Conservation (phyloP, 2,888 invertebrate species). For the Diplolepis rosae region DNA sequence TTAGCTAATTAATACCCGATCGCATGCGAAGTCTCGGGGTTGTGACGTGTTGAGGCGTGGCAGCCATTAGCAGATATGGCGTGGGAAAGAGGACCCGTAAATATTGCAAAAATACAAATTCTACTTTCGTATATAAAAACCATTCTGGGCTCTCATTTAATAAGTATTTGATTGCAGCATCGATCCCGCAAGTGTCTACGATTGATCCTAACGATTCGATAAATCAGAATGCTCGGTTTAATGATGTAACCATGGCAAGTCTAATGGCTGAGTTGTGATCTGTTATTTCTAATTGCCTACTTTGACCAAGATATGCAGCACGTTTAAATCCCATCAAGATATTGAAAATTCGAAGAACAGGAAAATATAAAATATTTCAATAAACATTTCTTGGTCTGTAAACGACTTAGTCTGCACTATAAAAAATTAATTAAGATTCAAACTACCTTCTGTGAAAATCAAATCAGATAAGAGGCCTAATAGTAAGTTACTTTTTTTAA, state of each 20-base stretch:
- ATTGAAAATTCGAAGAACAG: neutral
- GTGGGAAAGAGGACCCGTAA: neutral
- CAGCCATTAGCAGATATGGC: neutral
- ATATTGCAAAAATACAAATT: neutral
- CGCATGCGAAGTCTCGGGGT: slow-evolving; percentile 36
- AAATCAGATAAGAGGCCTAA: too few species aligned
- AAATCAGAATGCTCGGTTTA: slow-evolving; percentile 29
- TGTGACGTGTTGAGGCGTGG: slow-evolving; percentile 8
- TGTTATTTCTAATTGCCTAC: slow-evolving; percentile 49
- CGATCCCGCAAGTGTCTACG: neutral
- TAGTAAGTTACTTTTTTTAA: too few species aligned
- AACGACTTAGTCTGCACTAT: neutral
- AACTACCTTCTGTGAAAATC: too few species aligned
- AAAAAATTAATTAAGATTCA: neutral
- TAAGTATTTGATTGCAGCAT: slow-evolving; percentile 15
- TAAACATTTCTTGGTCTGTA: neutral
- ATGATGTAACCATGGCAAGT: slow-evolving; percentile 32
- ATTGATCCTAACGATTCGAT: slow-evolving; percentile 43
- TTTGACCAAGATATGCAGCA: slow-evolving; percentile 15
- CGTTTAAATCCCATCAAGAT: neutral
- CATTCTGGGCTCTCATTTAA: neutral
- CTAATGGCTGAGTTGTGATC: slow-evolving; percentile 45
- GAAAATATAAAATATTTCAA: neutral
- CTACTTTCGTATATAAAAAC: neutral
- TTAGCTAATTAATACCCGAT: slow-evolving; percentile 71